phyloP scores from a whole-genome alignment of 37 sponge, comb jelly and placozoan genomes.

The Tethya wilhelma region DNA sequence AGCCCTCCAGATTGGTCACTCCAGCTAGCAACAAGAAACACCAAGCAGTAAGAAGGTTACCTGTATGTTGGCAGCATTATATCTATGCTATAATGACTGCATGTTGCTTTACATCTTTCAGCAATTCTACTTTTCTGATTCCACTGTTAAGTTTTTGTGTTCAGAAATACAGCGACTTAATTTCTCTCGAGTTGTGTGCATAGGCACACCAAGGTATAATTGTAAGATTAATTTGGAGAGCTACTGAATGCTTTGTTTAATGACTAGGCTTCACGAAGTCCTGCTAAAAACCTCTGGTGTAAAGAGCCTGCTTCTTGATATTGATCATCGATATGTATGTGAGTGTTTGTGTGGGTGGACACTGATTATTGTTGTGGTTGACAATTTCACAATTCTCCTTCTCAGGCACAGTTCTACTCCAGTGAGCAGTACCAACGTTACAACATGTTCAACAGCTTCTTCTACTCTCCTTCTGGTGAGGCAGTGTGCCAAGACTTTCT shows the following conservation, averaged over 20 bases:
- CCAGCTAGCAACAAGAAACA: conserved; percentile 57
- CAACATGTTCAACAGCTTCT: conserved; percentile 90
- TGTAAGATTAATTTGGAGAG: neutral
- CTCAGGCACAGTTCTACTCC: conserved; percentile 81
- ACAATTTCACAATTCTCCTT: neutral
- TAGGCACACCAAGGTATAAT: conserved; percentile 85
- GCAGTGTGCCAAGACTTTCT: conserved; percentile 28
- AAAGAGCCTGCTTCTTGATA: conserved; percentile 77
- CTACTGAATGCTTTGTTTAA: neutral
- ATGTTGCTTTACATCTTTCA: neutral
- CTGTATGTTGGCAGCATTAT: neutral
- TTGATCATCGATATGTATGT: conserved; percentile 91
- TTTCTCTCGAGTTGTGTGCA: conserved; percentile 67
- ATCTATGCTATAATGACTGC: neutral
- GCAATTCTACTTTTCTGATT: conserved; percentile 84
- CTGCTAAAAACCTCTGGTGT: conserved; percentile 1
- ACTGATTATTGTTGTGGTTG: too few relatives aligned
- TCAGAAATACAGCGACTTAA: conserved; percentile 55
- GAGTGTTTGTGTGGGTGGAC: too few relatives aligned
- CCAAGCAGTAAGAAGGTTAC: conserved; percentile 59
- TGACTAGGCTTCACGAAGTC: conserved; percentile 72
- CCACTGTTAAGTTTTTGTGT: conserved; percentile 41
- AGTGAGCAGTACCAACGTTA: conserved; percentile 62
- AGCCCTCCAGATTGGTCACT: conserved; percentile 51
- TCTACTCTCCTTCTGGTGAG: conserved; percentile 54